These are phyloP conservation scores for Napeogenes inachia DNA, from an alignment of 2,888 invertebrate species.

Conservation along the genomic window DNA sequence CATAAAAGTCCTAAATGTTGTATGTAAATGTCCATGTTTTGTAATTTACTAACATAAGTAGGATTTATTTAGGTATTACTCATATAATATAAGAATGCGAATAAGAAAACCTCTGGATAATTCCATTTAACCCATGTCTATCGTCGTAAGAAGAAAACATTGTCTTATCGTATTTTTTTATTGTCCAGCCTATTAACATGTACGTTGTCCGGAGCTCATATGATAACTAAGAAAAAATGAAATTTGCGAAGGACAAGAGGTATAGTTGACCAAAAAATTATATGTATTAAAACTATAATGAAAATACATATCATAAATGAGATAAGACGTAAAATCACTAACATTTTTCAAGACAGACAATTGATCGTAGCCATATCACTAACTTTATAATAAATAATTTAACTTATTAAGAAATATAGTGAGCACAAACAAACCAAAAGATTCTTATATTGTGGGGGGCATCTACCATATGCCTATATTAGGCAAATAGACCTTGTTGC, in stretches of 20 bases:
- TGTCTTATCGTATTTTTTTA: constrained; percentile 50
- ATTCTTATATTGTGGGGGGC: too few relatives aligned
- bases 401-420: too few relatives aligned
- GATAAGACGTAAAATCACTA: background rate
- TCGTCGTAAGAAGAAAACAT: constrained; percentile 33
- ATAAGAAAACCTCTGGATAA: constrained; percentile 23
- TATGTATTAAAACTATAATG: constrained; percentile 5
- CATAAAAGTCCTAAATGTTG: background rate
- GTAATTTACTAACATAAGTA: constrained; percentile 23
- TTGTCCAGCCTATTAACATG: constrained; percentile 52
- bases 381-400: too few relatives aligned
- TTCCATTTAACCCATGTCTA: constrained; percentile 28
- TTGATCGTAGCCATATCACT: too few relatives aligned
- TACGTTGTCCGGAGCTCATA: constrained; percentile 39
- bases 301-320: constrained; percentile 8
- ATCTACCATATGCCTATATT: too few relatives aligned
- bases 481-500: too few relatives aligned
- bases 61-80: constrained; percentile 24
- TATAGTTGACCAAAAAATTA: constrained; percentile 43
- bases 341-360: too few relatives aligned
- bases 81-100: constrained; percentile 15
- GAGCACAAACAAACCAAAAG: too few relatives aligned
- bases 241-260: constrained; percentile 43
- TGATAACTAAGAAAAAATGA: constrained; percentile 60
- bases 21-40: constrained; percentile 21